Conservation (phyloP, 2,797 vertebrate species). For the Catamblyrhynchus diadema region DNA sequence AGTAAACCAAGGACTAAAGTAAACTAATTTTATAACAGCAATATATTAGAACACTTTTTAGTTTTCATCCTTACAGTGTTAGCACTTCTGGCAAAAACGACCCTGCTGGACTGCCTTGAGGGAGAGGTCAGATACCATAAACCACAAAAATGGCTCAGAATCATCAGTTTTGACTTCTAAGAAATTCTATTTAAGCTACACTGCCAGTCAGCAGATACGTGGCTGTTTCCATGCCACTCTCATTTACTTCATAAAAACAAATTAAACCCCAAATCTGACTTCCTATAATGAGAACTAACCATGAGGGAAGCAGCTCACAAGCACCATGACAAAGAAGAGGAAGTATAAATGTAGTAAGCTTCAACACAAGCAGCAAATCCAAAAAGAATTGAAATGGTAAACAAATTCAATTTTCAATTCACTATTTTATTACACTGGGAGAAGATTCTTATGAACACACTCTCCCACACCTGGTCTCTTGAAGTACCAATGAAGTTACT, state of each 20-base stretch:
- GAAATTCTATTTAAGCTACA: neutral
- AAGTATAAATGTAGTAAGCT: neutral
- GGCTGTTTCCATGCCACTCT: neutral
- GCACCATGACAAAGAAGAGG: constrained; percentile 42
- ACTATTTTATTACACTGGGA: neutral
- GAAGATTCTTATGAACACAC: neutral
- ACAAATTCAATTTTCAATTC: neutral
- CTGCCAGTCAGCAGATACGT: neutral
- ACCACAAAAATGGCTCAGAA: constrained; percentile 9
- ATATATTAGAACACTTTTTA: neutral
- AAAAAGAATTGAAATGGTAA: neutral
- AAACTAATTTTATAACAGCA: neutral
- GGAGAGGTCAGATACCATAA: neutral
- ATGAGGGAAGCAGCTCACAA: constrained; percentile 56
- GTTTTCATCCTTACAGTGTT: neutral
- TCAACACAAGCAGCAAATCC: neutral
- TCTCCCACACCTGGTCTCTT: neutral
- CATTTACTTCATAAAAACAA: constrained; percentile 1
- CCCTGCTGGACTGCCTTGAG: neutral
- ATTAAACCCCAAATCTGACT: constrained; percentile 39
- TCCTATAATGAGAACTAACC: constrained; percentile 6
- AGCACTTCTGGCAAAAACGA: neutral
- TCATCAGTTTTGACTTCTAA: constrained; percentile 14
- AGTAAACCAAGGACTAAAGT: neutral
- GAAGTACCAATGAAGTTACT: neutral